phyloP scores from a whole-genome alignment of 92 coral and sea anemone genomes.

The Phenganax stokvisi region DNA sequence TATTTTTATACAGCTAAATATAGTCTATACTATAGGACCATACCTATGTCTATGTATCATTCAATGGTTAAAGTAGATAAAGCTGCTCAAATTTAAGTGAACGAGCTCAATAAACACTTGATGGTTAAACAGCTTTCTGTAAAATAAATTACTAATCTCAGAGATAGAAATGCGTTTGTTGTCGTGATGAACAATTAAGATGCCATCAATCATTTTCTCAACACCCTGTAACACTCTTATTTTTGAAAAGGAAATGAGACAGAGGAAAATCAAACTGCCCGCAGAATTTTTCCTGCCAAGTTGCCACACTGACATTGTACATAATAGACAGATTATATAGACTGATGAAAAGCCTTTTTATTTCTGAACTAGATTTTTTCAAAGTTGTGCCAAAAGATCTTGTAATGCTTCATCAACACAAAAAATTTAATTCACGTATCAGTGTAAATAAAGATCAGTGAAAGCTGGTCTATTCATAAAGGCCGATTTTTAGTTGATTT shows the following conservation, averaged over 20 bases:
- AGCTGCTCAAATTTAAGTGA: neutral
- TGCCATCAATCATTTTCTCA: conserved; percentile 42
- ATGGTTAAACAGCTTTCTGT: conserved; percentile 4
- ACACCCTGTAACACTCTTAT: conserved; percentile 15
- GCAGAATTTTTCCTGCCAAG: neutral
- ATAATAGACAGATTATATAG: too few relatives aligned
- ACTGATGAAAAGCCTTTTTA: too few relatives aligned
- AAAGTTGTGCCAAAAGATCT: neutral
- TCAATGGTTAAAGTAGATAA: conserved; percentile 27
- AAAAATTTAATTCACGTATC: conserved; percentile 7
- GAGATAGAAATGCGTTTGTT: conserved; percentile 13
- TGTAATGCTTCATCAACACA: neutral
- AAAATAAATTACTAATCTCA: conserved; percentile 8
- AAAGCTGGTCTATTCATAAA: conserved; percentile 37
- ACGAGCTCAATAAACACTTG: conserved; percentile 3
- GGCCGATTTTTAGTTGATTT: conserved; percentile 33
- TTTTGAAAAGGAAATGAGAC: neutral
- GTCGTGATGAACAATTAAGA: conserved; percentile 39
- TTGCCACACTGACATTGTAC: too few relatives aligned
- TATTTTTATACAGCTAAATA: conserved; percentile 16
- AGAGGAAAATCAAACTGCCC: neutral
- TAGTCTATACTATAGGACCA: neutral
- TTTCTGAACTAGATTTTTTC: too few relatives aligned
- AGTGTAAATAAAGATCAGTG: conserved; percentile 33
- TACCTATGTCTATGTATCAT: neutral